phyloP scores from a whole-genome alignment of 2,888 invertebrate genomes.

The Athalia cordata region DNA sequence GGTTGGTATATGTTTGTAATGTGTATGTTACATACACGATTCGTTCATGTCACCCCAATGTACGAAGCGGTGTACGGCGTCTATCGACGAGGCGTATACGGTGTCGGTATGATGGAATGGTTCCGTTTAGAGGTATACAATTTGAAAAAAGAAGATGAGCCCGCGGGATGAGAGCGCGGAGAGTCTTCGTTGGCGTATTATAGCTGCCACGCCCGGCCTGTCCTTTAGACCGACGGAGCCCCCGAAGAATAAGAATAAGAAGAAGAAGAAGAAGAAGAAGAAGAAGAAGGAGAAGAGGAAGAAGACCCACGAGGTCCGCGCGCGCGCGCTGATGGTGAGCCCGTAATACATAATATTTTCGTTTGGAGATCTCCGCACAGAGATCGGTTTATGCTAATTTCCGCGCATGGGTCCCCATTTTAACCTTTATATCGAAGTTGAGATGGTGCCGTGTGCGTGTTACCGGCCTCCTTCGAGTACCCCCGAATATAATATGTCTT shows the following conservation, averaged over 20 bases:
- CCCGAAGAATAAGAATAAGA: neutral
- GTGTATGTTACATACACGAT: constrained; percentile 28
- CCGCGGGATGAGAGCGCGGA: constrained; percentile 41
- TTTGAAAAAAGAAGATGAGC: constrained; percentile 45
- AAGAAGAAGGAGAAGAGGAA: neutral
- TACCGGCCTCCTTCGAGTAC: neutral
- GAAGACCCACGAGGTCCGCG: constrained; percentile 33
- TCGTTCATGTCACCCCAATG: constrained; percentile 42
- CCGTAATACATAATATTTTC: constrained; percentile 60
- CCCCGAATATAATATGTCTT: neutral
- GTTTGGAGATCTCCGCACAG: constrained; percentile 57
- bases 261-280: too few species aligned
- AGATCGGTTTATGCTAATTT: constrained; percentile 64
- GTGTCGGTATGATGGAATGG: constrained; percentile 57
- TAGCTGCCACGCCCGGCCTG: constrained; percentile 48
- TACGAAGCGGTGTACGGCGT: constrained; percentile 17
- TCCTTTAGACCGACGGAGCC: constrained; percentile 51
- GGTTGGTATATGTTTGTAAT: neutral
- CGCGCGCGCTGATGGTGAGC: constrained; percentile 47
- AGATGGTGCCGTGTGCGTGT: constrained; percentile 20
- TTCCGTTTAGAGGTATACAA: constrained; percentile 55
- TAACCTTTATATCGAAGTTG: constrained; percentile 48
- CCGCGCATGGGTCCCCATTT: constrained; percentile 55
- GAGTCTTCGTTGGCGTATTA: constrained; percentile 47
- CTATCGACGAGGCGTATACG: constrained; percentile 52